A percentile compares a stretch with the other conserved stretches of the same genome.
These are phyloP conservation scores for Anoplius nigerrimus DNA, from an alignment of 2,888 invertebrate species.

Conservation along the genomic window DNA sequence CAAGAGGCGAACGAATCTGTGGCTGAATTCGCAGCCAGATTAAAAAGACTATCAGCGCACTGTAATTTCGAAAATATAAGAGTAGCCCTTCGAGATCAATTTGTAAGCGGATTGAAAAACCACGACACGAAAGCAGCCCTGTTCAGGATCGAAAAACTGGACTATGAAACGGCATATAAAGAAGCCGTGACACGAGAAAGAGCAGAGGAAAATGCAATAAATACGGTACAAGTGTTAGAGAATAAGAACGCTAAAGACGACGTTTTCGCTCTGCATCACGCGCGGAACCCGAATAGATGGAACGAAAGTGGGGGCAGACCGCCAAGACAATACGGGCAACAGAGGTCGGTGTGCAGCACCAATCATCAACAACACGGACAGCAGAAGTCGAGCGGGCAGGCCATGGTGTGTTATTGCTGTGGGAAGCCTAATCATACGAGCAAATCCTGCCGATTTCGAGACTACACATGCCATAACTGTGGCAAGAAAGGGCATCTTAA, in stretches of 20 bases:
- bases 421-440: constrained; percentile 25
- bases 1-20: constrained; percentile 37
- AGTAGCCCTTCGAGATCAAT: constrained; percentile 38
- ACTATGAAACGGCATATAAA: constrained; percentile 27
- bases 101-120: constrained; percentile 31
- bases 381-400: too few species aligned
- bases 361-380: too few species aligned
- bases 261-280: too few species aligned
- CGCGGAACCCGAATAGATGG: too few species aligned
- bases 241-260: too few species aligned
- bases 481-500: constrained; percentile 37
- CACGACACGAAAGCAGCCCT: constrained; percentile 11
- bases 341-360: too few species aligned
- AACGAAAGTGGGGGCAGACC: too few species aligned
- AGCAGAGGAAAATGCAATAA: constrained; percentile 11
- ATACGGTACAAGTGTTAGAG: not conserved
- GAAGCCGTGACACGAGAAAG: constrained; percentile 23
- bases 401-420: constrained; percentile 26
- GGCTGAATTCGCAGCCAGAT: constrained; percentile 27
- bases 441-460: constrained; percentile 22
- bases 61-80: constrained; percentile 39
- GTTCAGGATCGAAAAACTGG: constrained; percentile 14
- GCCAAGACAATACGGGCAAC: too few species aligned
- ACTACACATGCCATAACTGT: constrained; percentile 32
- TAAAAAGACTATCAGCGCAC: constrained; percentile 35